Conservation (phyloP, 1,140 invertebrate species). For the Heliconius melpomene region DNA sequence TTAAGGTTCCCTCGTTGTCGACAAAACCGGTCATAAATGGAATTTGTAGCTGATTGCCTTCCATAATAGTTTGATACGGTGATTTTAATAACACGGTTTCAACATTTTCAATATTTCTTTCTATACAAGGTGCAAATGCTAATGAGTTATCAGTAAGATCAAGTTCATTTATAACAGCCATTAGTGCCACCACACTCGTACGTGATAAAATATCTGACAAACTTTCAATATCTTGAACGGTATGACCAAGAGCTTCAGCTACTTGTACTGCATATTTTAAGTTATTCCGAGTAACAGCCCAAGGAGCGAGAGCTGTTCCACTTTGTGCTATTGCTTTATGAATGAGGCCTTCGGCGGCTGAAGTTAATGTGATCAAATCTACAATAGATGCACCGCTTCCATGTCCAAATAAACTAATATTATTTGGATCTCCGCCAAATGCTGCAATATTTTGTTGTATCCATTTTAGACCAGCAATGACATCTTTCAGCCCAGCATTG, state of each 20-base stretch:
- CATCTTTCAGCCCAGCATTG: constrained; percentile 97
- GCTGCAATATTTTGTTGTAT: constrained; percentile 93
- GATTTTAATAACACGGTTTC: constrained; percentile 60
- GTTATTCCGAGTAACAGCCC: constrained; percentile 74
- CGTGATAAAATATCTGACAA: constrained; percentile 62
- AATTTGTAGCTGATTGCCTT: constrained; percentile 54
- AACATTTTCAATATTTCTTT: constrained; percentile 53
- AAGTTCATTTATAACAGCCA: constrained; percentile 68
- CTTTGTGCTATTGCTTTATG: constrained; percentile 80
- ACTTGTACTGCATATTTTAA: constrained; percentile 60
- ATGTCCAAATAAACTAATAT: constrained; percentile 95
- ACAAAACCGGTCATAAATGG: constrained; percentile 71
- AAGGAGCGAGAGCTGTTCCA: constrained; percentile 76
- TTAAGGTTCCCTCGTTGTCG: constrained; percentile 71
- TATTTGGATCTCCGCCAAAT: constrained; percentile 94
- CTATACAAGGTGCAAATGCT: constrained; percentile 69
- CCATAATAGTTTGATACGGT: constrained; percentile 56
- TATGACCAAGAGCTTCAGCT: constrained; percentile 65
- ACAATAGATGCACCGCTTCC: constrained; percentile 96
- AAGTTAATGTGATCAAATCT: constrained; percentile 84
- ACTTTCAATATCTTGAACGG: constrained; percentile 48
- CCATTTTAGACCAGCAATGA: constrained; percentile 94
- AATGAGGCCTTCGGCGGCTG: constrained; percentile 71
- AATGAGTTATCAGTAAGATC: constrained; percentile 65
- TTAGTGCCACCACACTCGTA: constrained; percentile 63